These are phyloP conservation scores for Anser brachyrhynchus DNA, from an alignment of 2,113 vertebrate species.

Conservation along the genomic window DNA sequence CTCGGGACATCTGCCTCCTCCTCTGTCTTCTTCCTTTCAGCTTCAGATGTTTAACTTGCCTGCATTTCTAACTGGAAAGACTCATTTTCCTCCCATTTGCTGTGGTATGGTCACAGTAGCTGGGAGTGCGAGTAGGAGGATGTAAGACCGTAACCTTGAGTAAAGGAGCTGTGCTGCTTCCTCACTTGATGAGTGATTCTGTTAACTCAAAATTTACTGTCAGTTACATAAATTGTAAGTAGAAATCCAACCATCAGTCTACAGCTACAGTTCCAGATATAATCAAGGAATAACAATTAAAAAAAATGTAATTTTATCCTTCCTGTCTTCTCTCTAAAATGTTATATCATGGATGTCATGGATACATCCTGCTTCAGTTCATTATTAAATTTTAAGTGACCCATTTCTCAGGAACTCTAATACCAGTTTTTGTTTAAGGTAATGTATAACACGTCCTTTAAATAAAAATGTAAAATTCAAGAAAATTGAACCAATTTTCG, in stretches of 20 bases:
- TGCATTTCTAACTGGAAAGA: rapidly evolving
- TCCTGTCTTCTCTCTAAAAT: background rate
- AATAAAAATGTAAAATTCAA: background rate
- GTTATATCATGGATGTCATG: background rate
- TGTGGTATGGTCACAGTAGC: background rate
- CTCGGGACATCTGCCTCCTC: background rate
- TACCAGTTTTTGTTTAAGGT: background rate
- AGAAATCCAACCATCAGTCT: background rate
- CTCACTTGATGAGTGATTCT: background rate
- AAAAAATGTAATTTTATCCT: background rate
- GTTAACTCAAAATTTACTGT: background rate
- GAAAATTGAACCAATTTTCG: background rate
- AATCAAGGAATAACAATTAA: background rate
- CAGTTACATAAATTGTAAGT: background rate
- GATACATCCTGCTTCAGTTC: background rate
- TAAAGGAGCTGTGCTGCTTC: background rate
- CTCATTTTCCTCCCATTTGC: background rate
- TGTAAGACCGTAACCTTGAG: background rate
- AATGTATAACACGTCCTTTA: background rate
- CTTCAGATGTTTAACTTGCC: background rate
- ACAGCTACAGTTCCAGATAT: background rate
- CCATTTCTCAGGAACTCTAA: background rate
- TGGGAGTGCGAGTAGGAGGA: background rate
- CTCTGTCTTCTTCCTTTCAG: background rate
- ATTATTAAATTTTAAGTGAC: background rate